phyloP scores from a whole-genome alignment of 2,888 invertebrate species.

The Mythimna loreyi region DNA sequence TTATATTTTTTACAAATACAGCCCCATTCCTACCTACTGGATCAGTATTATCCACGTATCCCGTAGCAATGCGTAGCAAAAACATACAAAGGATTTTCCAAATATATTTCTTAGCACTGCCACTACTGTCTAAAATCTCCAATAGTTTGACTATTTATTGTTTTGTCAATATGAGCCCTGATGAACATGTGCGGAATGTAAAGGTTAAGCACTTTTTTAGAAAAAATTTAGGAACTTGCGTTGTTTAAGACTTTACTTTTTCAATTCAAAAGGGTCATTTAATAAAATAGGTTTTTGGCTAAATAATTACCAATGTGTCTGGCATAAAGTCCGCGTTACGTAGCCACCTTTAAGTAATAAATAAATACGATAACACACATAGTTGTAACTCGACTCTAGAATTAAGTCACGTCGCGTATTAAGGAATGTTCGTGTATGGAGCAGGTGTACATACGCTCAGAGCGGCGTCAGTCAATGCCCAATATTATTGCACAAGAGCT shows the following conservation, averaged over 20 bases:
- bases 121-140: not conserved
- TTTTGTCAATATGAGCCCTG: not conserved
- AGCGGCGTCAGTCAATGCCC: conserved; percentile 47
- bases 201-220: not conserved
- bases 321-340: not conserved
- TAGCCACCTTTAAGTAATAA: conserved; percentile 5
- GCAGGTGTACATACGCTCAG: conserved; percentile 70
- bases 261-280: too few relatives aligned
- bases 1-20: too few relatives aligned
- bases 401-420: conserved; percentile 72
- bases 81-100: not conserved
- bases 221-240: not conserved
- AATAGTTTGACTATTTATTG: not conserved
- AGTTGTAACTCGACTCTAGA: conserved; percentile 71
- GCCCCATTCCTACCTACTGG: too few relatives aligned
- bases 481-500: conserved; percentile 57
- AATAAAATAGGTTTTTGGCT: not conserved
- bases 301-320: not conserved
- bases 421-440: conserved; percentile 67
- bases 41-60: too few relatives aligned
- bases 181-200: not conserved
- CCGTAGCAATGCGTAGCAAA: too few relatives aligned
- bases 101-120: not conserved
- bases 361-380: conserved; percentile 36
- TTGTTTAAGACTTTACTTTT: conserved; percentile 7